Evolutionary conservation across 1,140 invertebrate genomes (phyloP), one percentile per base, ranked within the genome.

Genomic region (Drosophila kanapiae): DNA sequence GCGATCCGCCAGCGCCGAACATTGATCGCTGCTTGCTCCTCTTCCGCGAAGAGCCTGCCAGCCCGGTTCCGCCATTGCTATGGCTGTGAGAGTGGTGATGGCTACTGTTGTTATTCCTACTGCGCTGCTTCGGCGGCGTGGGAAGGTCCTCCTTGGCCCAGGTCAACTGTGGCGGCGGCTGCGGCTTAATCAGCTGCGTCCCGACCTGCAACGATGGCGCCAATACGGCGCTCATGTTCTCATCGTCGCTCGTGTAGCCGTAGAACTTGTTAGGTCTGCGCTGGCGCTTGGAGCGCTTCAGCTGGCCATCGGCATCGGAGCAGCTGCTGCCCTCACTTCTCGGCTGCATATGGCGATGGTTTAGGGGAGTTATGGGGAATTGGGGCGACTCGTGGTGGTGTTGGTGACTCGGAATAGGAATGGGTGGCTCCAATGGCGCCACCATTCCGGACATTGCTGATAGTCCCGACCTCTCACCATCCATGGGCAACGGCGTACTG

Each of bases 171-270:
- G 95, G 94, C 37, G 94, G 94, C 14, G 94, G 93, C 72, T 94
- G 94, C n/a, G 94, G 94, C 78, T 95, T 96, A 4, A 94, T 92
- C 6, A 91, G 58, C 27, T 95, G 95, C 69, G 84, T 82, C 10
- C 88, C 91, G 29, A 90, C 88, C 64, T 84, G 78, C 8, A 91
- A 43, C 0, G 88, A 82, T 13, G 91, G 86, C 14, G 82, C 81
- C 35, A 91, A 33, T 2, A 90, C 53, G 27, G 75, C 69, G 40
- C 75, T 77, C 60, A 83, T 78, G 23, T 83, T 90, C 74, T 97
- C 96, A 78, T 97, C 97, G 76, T 97, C 96, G 83, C 96, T 97
- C 0, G 96, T 96, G 91, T 97, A 97, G 3, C 96, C 97, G 84
- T 97, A 97, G 88, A 97, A 97, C 82, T 96, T 96, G 84, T 97